phyloP scores from a whole-genome alignment of 2,888 invertebrate species.

The Argyra leucocephala region DNA sequence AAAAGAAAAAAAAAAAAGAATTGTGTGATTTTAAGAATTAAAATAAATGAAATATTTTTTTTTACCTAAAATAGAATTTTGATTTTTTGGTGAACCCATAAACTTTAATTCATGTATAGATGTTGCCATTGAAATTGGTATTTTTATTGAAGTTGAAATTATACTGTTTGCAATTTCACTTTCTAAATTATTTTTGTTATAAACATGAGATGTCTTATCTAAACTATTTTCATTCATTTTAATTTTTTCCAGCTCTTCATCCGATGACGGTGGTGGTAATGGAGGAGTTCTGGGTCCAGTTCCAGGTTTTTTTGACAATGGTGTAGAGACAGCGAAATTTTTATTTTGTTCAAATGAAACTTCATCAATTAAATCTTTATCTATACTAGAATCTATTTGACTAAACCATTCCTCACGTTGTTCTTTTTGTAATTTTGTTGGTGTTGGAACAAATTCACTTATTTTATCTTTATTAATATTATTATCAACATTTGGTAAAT shows the following conservation, averaged over 20 bases:
- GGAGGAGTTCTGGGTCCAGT: slow-evolving; percentile 5
- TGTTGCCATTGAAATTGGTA: background rate
- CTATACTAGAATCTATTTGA: background rate
- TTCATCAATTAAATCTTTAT: slow-evolving; percentile 1
- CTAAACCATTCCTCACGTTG: background rate
- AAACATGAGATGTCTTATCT: background rate
- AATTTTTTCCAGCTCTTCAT: background rate
- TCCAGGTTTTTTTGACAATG: background rate
- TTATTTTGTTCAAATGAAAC: background rate
- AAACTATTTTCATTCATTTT: background rate
- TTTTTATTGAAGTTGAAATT: background rate
- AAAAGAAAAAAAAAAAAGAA: background rate
- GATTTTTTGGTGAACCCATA: slow-evolving; percentile 6
- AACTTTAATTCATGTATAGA: background rate
- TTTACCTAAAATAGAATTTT: background rate
- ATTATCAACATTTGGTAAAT: no score
- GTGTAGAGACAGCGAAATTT: background rate
- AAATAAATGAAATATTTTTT: background rate
- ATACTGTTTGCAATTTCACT: background rate
- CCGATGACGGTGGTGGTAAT: background rate
- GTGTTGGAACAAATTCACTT: background rate
- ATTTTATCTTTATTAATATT: no score
- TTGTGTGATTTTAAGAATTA: background rate
- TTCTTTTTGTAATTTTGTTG: background rate
- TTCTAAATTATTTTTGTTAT: background rate